These are phyloP conservation scores for Mechanitis mazaeus DNA, from an alignment of 2,888 invertebrate genomes.

Conservation along the genomic window DNA sequence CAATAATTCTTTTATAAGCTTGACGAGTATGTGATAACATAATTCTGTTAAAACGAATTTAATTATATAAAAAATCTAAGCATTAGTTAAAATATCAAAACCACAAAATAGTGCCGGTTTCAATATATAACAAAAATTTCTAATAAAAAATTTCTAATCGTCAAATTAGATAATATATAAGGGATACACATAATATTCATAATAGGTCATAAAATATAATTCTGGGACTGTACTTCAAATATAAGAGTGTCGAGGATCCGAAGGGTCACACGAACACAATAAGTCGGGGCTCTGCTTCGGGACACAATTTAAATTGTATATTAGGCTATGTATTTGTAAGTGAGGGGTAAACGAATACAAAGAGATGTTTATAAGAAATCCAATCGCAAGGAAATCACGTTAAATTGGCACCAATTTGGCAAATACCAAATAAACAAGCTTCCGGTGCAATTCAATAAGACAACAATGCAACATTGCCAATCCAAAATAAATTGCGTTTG, in stretches of 20 bases:
- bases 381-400: slow-evolving; percentile 47
- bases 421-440: slow-evolving; percentile 10
- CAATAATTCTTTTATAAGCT: no score
- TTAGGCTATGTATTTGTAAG: slow-evolving; percentile 42
- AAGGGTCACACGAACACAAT: slow-evolving; percentile 40
- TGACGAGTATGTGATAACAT: no score
- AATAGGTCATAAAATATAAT: background rate
- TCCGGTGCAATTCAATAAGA: slow-evolving; percentile 18
- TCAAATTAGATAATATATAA: background rate
- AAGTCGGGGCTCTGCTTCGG: slow-evolving; percentile 44
- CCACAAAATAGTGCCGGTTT: no score
- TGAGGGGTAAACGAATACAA: slow-evolving; percentile 43
- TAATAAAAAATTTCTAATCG: no score
- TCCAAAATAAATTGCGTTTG: slow-evolving; percentile 18
- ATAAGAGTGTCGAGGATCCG: slow-evolving; percentile 27
- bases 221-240: background rate
- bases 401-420: slow-evolving; percentile 29
- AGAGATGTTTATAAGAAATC: slow-evolving; percentile 51
- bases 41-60: no score
- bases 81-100: no score
- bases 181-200: background rate
- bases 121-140: no score
- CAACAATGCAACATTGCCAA: slow-evolving; percentile 17
- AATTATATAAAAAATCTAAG: no score
- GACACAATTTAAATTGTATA: slow-evolving; percentile 67